Percentiles rank a stretch among this genome's conserved stretches.
phyloP scores from a whole-genome alignment of 2,797 vertebrate genomes.

The Rallus crepitans region DNA sequence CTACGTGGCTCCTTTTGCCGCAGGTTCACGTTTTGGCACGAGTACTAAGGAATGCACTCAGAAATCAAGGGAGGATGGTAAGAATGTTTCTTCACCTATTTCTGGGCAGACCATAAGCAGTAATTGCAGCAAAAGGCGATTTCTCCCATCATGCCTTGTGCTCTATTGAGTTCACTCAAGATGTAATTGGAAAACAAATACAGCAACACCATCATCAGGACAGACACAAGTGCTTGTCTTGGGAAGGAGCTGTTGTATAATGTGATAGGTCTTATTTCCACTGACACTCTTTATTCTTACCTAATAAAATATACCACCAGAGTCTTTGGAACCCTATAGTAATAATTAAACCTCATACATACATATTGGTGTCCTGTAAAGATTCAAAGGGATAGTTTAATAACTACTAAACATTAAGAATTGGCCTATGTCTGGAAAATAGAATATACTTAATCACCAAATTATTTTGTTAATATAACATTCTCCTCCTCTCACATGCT shows the following conservation, averaged over 20 bases:
- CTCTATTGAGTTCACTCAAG: conserved; percentile 74
- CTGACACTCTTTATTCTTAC: conserved; percentile 69
- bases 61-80: background rate
- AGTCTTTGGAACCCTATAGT: conserved; percentile 19
- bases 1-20: background rate
- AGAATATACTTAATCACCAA: background rate
- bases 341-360: conserved; percentile 69
- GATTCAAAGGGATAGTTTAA: conserved; percentile 56
- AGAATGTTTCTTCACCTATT: conserved; percentile 36
- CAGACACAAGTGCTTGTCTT: conserved; percentile 68
- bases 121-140: conserved; percentile 69
- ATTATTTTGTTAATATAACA: conserved; percentile 11
- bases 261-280: conserved; percentile 72
- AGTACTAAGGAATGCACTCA: background rate
- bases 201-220: conserved; percentile 72
- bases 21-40: background rate
- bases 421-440: background rate
- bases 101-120: conserved; percentile 46
- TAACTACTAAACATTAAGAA: conserved; percentile 35
- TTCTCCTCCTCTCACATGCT: background rate
- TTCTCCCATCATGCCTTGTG: conserved; percentile 68
- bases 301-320: conserved; percentile 51
- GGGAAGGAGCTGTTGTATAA: conserved; percentile 62
- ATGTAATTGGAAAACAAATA: conserved; percentile 80
- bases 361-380: background rate